Evolutionary conservation across 2,113 vertebrate genomes (phyloP).

Genomic region (Egretta garzetta): DNA sequence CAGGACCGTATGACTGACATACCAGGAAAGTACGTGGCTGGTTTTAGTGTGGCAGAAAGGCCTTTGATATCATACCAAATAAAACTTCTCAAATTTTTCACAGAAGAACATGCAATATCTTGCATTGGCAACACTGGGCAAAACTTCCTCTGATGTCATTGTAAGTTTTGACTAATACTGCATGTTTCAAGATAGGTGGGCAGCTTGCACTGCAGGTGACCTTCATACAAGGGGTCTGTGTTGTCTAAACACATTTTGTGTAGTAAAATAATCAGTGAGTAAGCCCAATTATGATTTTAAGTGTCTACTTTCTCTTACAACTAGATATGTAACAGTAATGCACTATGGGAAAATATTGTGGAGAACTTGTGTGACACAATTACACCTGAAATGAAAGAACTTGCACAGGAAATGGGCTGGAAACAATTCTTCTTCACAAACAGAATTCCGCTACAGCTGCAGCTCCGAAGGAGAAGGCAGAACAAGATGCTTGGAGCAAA

Average conservation of each 20-base stretch:
- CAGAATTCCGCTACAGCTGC: conserved; percentile 81
- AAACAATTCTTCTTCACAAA: conserved; percentile 75
- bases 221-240: neutral
- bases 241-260: neutral
- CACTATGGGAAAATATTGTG: conserved; percentile 76
- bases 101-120: neutral
- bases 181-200: neutral
- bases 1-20: neutral
- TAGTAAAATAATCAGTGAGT: neutral
- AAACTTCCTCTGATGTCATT: neutral
- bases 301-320: neutral
- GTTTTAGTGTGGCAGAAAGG: neutral
- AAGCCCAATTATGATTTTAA: neutral
- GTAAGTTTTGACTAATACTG: neutral
- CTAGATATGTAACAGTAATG: conserved; percentile 74
- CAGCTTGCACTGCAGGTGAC: neutral
- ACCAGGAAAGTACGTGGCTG: neutral
- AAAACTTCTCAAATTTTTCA: neutral
- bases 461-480: conserved; percentile 72
- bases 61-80: neutral
- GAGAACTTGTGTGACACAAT: conserved; percentile 48
- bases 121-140: neutral
- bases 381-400: conserved; percentile 70
- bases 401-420: conserved; percentile 73
- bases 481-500: neutral